Evolutionary conservation across 2,888 invertebrate genomes (phyloP).

Genomic region (Orchesella flavescens): DNA sequence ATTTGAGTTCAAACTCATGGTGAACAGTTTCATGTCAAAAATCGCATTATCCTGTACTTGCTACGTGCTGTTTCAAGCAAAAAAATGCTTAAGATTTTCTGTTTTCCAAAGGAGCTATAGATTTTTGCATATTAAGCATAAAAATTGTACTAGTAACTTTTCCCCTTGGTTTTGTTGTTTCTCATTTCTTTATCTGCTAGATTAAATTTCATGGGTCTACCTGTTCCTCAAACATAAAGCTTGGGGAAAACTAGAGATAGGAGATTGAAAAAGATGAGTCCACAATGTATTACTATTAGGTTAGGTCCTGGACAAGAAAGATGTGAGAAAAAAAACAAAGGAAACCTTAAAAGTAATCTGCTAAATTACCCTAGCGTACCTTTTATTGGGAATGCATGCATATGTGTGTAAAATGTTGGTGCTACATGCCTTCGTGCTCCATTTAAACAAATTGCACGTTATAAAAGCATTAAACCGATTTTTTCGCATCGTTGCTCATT

Average conservation of each 20-base stretch:
- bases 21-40: background rate
- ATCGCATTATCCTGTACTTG: background rate
- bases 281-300: background rate
- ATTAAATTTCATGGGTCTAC: no score
- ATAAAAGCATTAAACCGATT: constrained; percentile 10
- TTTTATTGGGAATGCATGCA: constrained; percentile 6
- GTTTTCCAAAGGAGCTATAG: background rate
- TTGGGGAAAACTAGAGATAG: background rate
- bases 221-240: background rate
- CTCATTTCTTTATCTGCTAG: no score
- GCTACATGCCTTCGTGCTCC: no score
- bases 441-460: constrained; percentile 38
- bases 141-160: no score
- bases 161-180: no score
- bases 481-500: constrained; percentile 14
- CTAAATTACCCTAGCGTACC: constrained; percentile 50
- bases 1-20: background rate
- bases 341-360: constrained; percentile 36
- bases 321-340: background rate
- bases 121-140: no score
- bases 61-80: background rate
- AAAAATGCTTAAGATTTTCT: no score
- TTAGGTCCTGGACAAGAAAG: background rate
- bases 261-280: background rate
- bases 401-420: no score